These are phyloP conservation scores for Oncorhynchus keta DNA, from an alignment of 2,113 vertebrate species.

Conservation along the genomic window DNA sequence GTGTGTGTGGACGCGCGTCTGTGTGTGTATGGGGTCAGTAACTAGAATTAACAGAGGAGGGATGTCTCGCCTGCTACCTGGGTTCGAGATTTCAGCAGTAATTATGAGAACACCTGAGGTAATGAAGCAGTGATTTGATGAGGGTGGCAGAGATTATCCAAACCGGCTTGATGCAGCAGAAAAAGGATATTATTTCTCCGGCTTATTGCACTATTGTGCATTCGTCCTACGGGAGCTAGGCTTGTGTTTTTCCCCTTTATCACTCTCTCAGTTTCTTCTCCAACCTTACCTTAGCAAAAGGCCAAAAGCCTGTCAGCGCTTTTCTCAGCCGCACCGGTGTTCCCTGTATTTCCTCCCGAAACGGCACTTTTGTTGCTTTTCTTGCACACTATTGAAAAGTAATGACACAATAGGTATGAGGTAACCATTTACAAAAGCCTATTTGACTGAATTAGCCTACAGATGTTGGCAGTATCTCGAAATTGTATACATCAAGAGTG, in stretches of 20 bases:
- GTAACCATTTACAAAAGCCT: constrained; percentile 19
- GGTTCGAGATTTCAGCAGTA: constrained; percentile 55
- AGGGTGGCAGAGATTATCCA: constrained; percentile 61
- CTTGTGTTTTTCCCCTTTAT: constrained; percentile 62
- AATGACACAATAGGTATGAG: constrained; percentile 29
- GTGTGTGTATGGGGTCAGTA: background rate
- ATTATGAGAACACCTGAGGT: constrained; percentile 67
- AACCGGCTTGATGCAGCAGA: constrained; percentile 62
- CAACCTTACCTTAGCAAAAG: constrained; percentile 30
- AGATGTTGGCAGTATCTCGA: background rate
- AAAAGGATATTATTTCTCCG: constrained; percentile 55
- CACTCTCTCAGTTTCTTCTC: constrained; percentile 40
- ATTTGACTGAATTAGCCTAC: background rate
- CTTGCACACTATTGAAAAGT: constrained; percentile 22
- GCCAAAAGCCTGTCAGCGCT: constrained; percentile 32
- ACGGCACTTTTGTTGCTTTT: constrained; percentile 10
- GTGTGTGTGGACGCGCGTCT: background rate
- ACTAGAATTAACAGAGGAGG: constrained; percentile 46
- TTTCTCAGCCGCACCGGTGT: background rate
- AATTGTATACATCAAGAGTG: background rate
- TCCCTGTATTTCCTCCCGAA: constrained; percentile 12
- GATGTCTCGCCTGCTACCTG: constrained; percentile 36
- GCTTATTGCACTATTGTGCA: constrained; percentile 65
- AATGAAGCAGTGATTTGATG: constrained; percentile 66
- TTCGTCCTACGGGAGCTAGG: constrained; percentile 63